Conservation (phyloP, 2,888 invertebrate species). For the Polymixis lichenea region DNA sequence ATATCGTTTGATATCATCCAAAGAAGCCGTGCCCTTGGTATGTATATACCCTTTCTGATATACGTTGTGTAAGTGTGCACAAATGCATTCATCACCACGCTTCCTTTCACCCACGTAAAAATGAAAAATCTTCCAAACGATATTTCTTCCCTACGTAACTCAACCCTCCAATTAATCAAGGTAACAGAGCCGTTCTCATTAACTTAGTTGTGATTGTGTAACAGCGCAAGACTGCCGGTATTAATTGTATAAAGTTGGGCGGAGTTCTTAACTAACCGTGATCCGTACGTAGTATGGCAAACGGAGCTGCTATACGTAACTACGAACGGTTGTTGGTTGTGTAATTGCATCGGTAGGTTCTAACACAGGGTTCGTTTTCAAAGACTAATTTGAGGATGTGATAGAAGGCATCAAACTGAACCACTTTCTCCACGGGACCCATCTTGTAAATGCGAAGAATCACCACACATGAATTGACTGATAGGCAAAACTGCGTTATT, state of each 20-base stretch:
- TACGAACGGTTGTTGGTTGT: background rate
- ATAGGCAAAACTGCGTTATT: no score
- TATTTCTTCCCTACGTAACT: background rate
- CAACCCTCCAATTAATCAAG: background rate
- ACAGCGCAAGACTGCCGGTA: slow-evolving; percentile 35
- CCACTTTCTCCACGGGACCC: no score
- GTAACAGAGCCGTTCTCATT: slow-evolving; percentile 28
- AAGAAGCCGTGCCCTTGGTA: no score
- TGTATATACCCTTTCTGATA: no score
- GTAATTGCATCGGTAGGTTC: background rate
- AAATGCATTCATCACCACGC: no score
- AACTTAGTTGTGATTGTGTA: slow-evolving; percentile 49
- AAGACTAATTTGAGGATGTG: no score
- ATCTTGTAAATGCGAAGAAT: no score
- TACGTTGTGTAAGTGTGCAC: no score
- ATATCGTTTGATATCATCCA: no score
- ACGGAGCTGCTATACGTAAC: background rate
- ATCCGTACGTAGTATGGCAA: slow-evolving; percentile 18
- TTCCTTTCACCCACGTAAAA: background rate
- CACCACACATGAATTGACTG: no score
- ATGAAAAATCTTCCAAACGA: background rate
- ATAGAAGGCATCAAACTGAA: no score
- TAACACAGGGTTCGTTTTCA: no score
- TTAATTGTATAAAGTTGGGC: slow-evolving; percentile 55
- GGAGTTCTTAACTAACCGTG: slow-evolving; percentile 56